Evolutionary conservation across 2,113 vertebrate species (phyloP), one percentile per base, ranked within the genome.

Genomic region (Leptosomus discolor): DNA sequence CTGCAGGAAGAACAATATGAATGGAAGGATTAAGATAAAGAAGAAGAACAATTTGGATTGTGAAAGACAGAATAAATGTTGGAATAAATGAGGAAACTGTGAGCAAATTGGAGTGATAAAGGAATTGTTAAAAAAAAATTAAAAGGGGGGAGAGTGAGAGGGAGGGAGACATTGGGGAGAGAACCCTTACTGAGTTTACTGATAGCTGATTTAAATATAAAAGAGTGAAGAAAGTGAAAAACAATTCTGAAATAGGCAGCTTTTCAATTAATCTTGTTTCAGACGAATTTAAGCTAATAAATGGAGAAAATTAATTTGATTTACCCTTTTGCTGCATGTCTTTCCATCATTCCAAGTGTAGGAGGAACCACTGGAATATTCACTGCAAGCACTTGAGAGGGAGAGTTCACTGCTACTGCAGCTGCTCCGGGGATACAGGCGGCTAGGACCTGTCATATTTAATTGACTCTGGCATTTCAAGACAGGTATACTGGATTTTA

Each of bases 371-470:
- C 99, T 99, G 98, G 99, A 99, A 98, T 98, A 98, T 96, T 99
- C 99, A 15, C 99, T 99, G 98, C 99, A 99, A 51, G 98, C 98
- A 60, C 99, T 99, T 6, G 99, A 99, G 86, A 99, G 98, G 41
- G 99, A 99, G 39, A 99, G 94, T 90, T 99, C 99, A 48, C 99
- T 99, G 95, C 99, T 99, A 68, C 99, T 99, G 92, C 99, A 99
- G 98, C 98, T 99, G 98, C 99, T 99, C 92, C 98, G 98, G 48
- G 98, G 98, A 97, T 98, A 99, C 11, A 98, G 92, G 16, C 93
- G 98, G 27, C 97, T 95, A 3, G 98, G 97, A 39, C 98, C 94
- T 5, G 97, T 97, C 94, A 97, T 61, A 63, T 96, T 98, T 97
- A 97, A 97, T 97, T 98, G 98, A 96, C 96, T 99, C 96, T 98